These are phyloP conservation scores for Muscicapa adusta DNA, from an alignment of 2,113 vertebrate species.

Conservation along the genomic window DNA sequence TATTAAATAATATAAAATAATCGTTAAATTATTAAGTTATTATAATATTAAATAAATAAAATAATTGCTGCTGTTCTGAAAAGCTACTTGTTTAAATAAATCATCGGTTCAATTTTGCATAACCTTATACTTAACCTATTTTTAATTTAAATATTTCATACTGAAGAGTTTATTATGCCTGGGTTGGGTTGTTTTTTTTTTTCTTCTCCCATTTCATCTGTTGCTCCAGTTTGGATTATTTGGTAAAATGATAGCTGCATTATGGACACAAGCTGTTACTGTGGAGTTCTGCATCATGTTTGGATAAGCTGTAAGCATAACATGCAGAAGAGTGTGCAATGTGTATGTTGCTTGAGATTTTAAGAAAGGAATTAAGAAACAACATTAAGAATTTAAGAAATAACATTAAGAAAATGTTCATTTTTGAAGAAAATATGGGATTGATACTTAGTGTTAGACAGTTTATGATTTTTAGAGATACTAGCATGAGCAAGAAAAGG, in stretches of 20 bases:
- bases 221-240: background rate
- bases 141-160: background rate
- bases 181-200: too few relatives aligned
- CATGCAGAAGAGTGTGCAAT: background rate
- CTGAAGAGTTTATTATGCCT: background rate
- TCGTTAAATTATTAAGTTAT: too few relatives aligned
- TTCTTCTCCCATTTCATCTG: background rate
- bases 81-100: background rate
- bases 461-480: background rate
- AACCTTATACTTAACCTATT: background rate
- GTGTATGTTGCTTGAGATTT: background rate
- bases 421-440: background rate
- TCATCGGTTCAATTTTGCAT: background rate
- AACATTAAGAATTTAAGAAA: too few relatives aligned
- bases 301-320: background rate
- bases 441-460: background rate
- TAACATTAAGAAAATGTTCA: background rate
- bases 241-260: background rate
- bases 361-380: background rate
- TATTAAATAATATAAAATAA: background rate
- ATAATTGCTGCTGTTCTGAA: background rate
- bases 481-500: background rate
- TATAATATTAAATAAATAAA: background rate
- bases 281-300: background rate
- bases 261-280: background rate